Evolutionary conservation across 2,888 invertebrate species (phyloP).

Genomic region (Temnothorax rugatulus): DNA sequence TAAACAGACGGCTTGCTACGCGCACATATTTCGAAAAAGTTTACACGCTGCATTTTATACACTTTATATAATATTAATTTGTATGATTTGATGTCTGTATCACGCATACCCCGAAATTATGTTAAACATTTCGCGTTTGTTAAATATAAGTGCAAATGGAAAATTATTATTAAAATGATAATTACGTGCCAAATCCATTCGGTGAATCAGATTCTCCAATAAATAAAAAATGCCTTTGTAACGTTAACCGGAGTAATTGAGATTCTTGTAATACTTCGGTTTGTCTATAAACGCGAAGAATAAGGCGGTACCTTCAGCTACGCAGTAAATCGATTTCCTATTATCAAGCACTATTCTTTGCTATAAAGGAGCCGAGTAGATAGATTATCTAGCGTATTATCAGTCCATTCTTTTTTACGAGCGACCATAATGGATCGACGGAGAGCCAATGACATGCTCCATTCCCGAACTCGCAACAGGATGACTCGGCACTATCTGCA

Average conservation of each 20-base stretch:
- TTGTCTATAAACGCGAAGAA: conserved; percentile 47
- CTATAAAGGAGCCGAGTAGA: conserved; percentile 70
- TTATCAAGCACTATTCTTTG: conserved; percentile 72
- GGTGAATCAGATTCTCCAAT: neutral
- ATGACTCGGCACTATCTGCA: conserved; percentile 61
- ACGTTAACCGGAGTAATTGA: conserved; percentile 17
- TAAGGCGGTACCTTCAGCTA: conserved; percentile 60
- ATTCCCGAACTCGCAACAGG: conserved; percentile 56
- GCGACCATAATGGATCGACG: conserved; percentile 59
- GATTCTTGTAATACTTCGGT: conserved; percentile 58
- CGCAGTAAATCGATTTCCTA: conserved; percentile 77
- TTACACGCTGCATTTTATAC: conserved; percentile 17
- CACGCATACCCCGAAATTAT: neutral
- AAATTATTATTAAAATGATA: conserved; percentile 23
- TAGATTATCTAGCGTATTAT: conserved; percentile 75
- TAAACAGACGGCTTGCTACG: neutral
- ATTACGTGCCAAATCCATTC: conserved; percentile 9
- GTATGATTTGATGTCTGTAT: conserved; percentile 20
- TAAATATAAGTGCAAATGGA: neutral
- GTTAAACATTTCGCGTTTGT: conserved; percentile 36
- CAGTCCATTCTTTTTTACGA: conserved; percentile 70
- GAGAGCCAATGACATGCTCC: conserved; percentile 63
- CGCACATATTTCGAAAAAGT: conserved; percentile 10
- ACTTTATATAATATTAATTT: conserved; percentile 27
- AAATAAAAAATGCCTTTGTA: conserved; percentile 30